Evolutionary conservation across 2,113 vertebrate genomes (phyloP).

Genomic region (Oncorhynchus mykiss): DNA sequence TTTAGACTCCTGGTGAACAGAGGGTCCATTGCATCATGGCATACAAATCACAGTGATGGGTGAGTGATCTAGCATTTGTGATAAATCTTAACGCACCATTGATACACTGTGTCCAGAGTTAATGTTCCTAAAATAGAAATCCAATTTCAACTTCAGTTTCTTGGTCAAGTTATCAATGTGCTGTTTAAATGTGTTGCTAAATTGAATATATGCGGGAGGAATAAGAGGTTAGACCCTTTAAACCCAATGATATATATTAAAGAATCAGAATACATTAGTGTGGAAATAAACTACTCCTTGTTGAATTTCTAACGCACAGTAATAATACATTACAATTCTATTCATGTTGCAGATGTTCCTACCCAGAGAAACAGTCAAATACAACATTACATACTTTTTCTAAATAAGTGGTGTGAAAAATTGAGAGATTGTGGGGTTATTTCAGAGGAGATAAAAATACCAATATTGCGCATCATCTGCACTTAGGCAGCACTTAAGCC

Average conservation of each 20-base stretch:
- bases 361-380: not conserved
- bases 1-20: too few relatives aligned
- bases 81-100: too few relatives aligned
- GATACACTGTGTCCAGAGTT: too few relatives aligned
- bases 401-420: not conserved
- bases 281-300: not conserved
- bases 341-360: not conserved
- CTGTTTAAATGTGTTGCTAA: constrained; percentile 3
- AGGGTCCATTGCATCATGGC: too few relatives aligned
- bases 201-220: not conserved
- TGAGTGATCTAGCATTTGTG: too few relatives aligned
- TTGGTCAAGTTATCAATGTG: too few relatives aligned
- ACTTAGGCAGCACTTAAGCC: constrained; percentile 71
- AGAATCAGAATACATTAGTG: not conserved
- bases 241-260: not conserved
- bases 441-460: constrained; percentile 48
- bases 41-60: too few relatives aligned
- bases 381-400: not conserved
- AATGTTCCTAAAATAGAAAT: too few relatives aligned
- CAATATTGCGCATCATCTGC: constrained; percentile 64
- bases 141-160: too few relatives aligned
- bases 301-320: not conserved
- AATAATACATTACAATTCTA: not conserved
- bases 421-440: not conserved
- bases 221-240: not conserved